Evolutionary conservation across 2,888 invertebrate species (phyloP), one percentile per base, ranked within the genome.

Genomic region (Phrixothrix hirtus): DNA sequence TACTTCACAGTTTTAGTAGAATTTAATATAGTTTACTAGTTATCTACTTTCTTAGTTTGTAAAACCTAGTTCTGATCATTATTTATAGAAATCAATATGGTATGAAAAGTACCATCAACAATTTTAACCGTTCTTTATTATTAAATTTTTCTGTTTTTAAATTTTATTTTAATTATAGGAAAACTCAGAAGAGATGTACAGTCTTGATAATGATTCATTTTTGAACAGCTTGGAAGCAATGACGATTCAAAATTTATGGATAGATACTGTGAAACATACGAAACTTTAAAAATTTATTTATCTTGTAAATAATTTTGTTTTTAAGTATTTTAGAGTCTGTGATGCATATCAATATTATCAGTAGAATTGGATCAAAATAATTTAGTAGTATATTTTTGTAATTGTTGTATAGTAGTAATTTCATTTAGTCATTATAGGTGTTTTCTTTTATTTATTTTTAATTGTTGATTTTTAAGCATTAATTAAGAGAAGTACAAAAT

Each of bases 181-280:
- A 75, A 92, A 91, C 72, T 91, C 91, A 3, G 93, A 93, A 77
- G 93, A 94, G 78, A 92, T 94, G 91, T 92, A 92, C 77, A 94
- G 93, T 69, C 78, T 94, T 77, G 94, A 94, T 79, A 94, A 94
- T 75, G 94, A 94, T 75, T 93, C 93, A 56, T 94, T 94, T 79
- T 82, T 94, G 55, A 94, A 94, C 78, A 93, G 93, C 55, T 77
- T 94, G 65, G 94, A 94, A 78, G 92, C 92, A 61, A 92, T 93
- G 91, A 92, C 93, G 63, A 92, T 94, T 72, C 92, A 92, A 75
- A 93, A 93, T 78, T 92, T 92, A 73, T 94, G 93, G 92, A 92
- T 92, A 42, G 92, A 92, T 76, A 91, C 87, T 63, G 91, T 92
- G 60, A 92, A 91, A 75, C 92, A 92, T 76, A 92, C 92, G 67